Evolutionary conservation across 1,140 invertebrate species (phyloP).

Genomic region (Drosophila trapezifrons): DNA sequence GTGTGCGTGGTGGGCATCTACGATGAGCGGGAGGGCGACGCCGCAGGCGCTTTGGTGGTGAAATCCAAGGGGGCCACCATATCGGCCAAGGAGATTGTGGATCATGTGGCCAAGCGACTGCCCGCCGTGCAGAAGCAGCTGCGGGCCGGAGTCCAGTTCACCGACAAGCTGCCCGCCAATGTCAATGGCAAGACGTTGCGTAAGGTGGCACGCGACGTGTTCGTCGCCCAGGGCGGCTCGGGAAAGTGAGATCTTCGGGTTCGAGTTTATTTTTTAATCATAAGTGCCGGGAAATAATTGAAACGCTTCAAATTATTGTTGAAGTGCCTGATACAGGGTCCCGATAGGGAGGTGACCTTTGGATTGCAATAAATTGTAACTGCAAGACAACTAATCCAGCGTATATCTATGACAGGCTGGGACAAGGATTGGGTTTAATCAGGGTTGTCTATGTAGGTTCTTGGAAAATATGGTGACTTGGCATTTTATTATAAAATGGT

Average conservation of each 20-base stretch:
- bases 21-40: constrained; percentile 64
- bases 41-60: constrained; percentile 68
- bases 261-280: constrained; percentile 28
- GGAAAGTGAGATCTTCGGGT: constrained; percentile 16
- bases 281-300: constrained; percentile 27
- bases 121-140: constrained; percentile 85
- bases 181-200: constrained; percentile 88
- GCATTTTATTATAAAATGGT: not conserved
- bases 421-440: not conserved
- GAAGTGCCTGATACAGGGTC: constrained; percentile 3
- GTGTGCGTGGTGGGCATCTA: constrained; percentile 74
- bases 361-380: constrained; percentile 36
- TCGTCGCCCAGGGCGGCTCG: constrained; percentile 34
- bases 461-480: not conserved
- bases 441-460: no score
- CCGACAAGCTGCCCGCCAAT: constrained; percentile 87
- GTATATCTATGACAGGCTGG: not conserved
- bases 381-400: constrained; percentile 7
- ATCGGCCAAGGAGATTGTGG: constrained; percentile 50
- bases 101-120: constrained; percentile 73
- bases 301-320: not conserved
- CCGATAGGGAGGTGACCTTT: constrained; percentile 21
- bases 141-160: constrained; percentile 86
- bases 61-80: constrained; percentile 40
- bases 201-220: constrained; percentile 84